Base-by-base conservation (phyloP, 2,797 vertebrate species). In the Cirrhinus molitorella region DNA sequence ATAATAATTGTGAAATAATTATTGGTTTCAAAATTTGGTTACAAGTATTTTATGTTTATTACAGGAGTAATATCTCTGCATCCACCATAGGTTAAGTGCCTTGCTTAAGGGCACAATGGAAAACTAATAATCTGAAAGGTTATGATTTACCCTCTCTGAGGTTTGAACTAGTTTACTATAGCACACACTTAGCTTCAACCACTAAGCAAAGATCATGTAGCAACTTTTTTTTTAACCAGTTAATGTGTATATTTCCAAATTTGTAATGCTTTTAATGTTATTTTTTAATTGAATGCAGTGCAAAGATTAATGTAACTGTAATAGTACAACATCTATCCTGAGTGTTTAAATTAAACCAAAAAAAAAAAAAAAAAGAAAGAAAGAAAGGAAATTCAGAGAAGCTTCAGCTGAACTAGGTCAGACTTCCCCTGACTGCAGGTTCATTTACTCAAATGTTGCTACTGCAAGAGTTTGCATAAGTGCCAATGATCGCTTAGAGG, bases 381-480 rank as follows among this genome's bases (percentile, higher is more conserved):
- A 25, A 70, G 12, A 43, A 25, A 70, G 8, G 21, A 21, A 55
- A 61, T 61, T 28, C 23, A 25, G 19, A 31, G 0, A 23, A 6
- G 21, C 51, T 40, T 75, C n/a, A 75, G 53, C 28, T 19, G 4
- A 76, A 43, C 5, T 76, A 57, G 51, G 49, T 75, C 72, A 75
- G 51, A 75, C 51, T 76, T 45, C 55, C 74, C 17, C 7, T 61
- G 72, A 74, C 31, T 40, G 21, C 51, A 55, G 21, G 51, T 57
- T 75, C 0, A 23, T 23, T 75, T 37, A 40, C 72, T 55, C 19
- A 40, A 4, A 74, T 37, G 49, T 55, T 57, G 47, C 31, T 23
- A 37, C 19, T 40, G 28, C 6, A n/a, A 37, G 14, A 57, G 57
- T 61, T 61, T 61, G 23, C 11, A 25, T 19, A 34, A 37, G 31